These are phyloP conservation scores for Zaprionus lineosus DNA, from an alignment of 2,888 invertebrate species.

Conservation along the genomic window DNA sequence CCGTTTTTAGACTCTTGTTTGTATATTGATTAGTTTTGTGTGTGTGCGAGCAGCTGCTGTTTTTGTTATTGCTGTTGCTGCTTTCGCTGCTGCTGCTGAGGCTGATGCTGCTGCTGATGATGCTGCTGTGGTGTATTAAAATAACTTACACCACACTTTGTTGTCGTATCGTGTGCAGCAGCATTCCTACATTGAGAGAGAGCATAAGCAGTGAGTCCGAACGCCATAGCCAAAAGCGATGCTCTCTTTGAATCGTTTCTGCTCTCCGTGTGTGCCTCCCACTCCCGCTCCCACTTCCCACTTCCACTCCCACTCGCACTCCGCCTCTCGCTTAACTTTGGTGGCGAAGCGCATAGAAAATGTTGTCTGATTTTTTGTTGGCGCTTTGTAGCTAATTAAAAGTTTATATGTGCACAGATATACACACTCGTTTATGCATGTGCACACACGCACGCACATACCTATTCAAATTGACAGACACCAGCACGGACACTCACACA, in stretches of 20 bases:
- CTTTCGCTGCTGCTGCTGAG: too few relatives aligned
- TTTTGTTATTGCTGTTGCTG: too few relatives aligned
- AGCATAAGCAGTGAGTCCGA: neutral
- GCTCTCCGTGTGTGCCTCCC: slow-evolving; percentile 2
- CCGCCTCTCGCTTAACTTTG: neutral
- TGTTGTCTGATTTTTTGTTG: slow-evolving; percentile 57
- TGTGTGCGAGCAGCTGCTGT: too few relatives aligned
- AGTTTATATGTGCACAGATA: slow-evolving; percentile 61
- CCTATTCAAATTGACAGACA: slow-evolving; percentile 12
- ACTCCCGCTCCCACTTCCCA: neutral
- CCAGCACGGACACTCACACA: slow-evolving; percentile 13
- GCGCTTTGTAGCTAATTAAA: slow-evolving; percentile 77
- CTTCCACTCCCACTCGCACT: slow-evolving; percentile 7
- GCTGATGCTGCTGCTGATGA: slow-evolving; percentile 31
- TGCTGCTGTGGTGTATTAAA: slow-evolving; percentile 58
- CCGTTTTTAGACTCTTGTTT: slow-evolving; percentile 35
- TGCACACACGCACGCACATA: slow-evolving; percentile 13
- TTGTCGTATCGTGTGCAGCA: slow-evolving; percentile 4
- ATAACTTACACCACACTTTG: slow-evolving; percentile 60
- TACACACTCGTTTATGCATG: slow-evolving; percentile 15
- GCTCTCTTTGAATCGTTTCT: too few relatives aligned
- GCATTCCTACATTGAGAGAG: slow-evolving; percentile 11
- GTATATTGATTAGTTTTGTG: slow-evolving; percentile 62
- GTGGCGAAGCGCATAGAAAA: slow-evolving; percentile 32
- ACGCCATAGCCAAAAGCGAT: neutral